Percentiles rank a stretch among this genome's conserved stretches.
These are phyloP conservation scores for Penaeus monodon DNA, from an alignment of 2,888 invertebrate genomes.

Conservation along the genomic window DNA sequence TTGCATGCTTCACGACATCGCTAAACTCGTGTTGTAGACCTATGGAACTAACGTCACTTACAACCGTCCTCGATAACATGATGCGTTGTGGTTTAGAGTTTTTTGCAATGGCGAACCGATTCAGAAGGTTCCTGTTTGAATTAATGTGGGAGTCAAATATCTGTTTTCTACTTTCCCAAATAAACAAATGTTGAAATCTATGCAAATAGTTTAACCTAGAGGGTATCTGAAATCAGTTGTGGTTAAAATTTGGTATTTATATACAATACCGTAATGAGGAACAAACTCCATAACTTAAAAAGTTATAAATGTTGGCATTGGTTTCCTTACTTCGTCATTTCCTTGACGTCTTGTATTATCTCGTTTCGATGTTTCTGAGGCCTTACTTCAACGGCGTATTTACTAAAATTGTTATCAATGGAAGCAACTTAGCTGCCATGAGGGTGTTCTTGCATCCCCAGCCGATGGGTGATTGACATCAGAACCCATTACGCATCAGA, in stretches of 20 bases:
- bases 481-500: constrained; percentile 84
- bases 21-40: constrained; percentile 76
- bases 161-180: too few relatives aligned
- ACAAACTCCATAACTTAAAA: too few relatives aligned
- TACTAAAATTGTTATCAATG: constrained; percentile 66
- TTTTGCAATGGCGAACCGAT: constrained; percentile 74
- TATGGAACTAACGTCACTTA: constrained; percentile 85
- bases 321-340: constrained; percentile 71
- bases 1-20: constrained; percentile 81
- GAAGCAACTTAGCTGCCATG: constrained; percentile 74
- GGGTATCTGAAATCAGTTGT: too few relatives aligned
- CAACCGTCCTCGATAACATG: constrained; percentile 83
- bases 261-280: too few relatives aligned
- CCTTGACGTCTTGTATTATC: constrained; percentile 81
- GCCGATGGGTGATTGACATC: constrained; percentile 93
- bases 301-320: not conserved
- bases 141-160: not conserved
- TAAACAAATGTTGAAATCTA: too few relatives aligned
- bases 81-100: constrained; percentile 76
- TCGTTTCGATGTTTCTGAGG: constrained; percentile 82
- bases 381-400: constrained; percentile 77
- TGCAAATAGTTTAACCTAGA: too few relatives aligned
- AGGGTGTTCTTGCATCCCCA: constrained; percentile 77
- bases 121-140: constrained; percentile 75
- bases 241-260: too few relatives aligned